phyloP scores from a whole-genome alignment of 2,113 vertebrate species.

The Lynx canadensis region DNA sequence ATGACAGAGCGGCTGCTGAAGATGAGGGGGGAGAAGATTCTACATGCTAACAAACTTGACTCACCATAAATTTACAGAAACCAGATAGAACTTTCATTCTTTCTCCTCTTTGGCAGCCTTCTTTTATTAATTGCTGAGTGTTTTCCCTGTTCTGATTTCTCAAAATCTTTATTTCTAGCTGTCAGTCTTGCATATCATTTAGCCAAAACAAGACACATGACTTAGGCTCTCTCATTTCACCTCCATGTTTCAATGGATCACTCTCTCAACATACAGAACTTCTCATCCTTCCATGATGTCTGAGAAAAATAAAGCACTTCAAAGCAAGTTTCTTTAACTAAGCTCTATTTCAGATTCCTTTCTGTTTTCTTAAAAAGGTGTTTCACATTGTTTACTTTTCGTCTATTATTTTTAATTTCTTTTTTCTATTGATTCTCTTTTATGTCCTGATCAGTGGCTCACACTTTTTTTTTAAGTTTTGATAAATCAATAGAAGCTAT shows the following conservation, averaged over 20 bases:
- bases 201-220: not conserved
- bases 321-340: not conserved
- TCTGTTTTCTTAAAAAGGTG: slow-evolving; percentile 9
- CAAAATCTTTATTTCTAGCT: not conserved
- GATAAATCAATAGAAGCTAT: not conserved
- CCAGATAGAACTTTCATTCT: not conserved
- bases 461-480: not conserved
- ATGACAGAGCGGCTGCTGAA: not conserved
- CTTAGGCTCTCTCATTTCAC: not conserved
- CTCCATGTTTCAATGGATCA: not conserved
- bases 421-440: not conserved
- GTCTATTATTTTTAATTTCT: not conserved
- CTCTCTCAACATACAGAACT: not conserved
- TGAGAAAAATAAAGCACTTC: not conserved
- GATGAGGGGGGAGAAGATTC: not conserved
- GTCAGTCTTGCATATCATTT: not conserved
- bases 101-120: not conserved
- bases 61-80: not conserved
- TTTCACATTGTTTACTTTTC: not conserved
- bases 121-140: not conserved
- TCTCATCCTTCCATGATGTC: not conserved
- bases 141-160: not conserved
- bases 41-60: not conserved
- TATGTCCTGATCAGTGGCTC: not conserved
- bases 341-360: not conserved